Evolutionary conservation across 2,113 vertebrate genomes (phyloP), one percentile per base, ranked within the genome.

Genomic region (Hemicordylus capensis): DNA sequence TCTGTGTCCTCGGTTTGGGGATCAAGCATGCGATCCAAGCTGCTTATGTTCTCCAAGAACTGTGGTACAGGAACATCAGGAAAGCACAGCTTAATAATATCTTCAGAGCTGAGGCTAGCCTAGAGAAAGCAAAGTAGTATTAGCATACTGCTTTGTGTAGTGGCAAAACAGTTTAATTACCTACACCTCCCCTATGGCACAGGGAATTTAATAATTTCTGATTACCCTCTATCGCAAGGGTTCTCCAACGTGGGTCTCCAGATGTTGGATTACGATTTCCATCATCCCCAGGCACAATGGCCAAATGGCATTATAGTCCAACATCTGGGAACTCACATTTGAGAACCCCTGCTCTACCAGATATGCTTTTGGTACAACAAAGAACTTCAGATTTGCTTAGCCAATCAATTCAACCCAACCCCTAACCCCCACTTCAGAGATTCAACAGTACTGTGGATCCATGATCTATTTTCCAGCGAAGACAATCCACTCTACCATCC

Each of bases 41-140:
- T 86, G 42, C 90, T 91, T 74, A 95, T 9, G 17, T 70, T 91
- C 56, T 93, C 94, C n/a, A 63, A 56, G 34, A 81, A 89, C 59
- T 92, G 91, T 10, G 83, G 75, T 26, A 93, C 85, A 34, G 90
- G 80, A 46, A 93, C 22, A 80, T 96, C 95, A 82, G 93, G 96
- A 94, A 96, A 97, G 70, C 85, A 58, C 84, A 83, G 6, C 80
- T 92, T 95, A 84, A 96, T 92, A 80, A 91, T 81, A n/a, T 92
- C 70, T 87, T 94, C 94, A 87, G 46, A 94, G 89, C 42, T 91
- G 84, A 88, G 61, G 11, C 31, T 34, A 80, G 76, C 90, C 96
- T 96, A 91, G 63, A 85, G 91, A 89, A 87, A 88, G 28, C 3
- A 87, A 19, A 73, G 22, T 37, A 39, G 22, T 83, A 56, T 89